Evolutionary conservation across 1,140 invertebrate genomes (phyloP), one percentile per base, ranked within the genome.

Genomic region (Drosophila equinoxialis): DNA sequence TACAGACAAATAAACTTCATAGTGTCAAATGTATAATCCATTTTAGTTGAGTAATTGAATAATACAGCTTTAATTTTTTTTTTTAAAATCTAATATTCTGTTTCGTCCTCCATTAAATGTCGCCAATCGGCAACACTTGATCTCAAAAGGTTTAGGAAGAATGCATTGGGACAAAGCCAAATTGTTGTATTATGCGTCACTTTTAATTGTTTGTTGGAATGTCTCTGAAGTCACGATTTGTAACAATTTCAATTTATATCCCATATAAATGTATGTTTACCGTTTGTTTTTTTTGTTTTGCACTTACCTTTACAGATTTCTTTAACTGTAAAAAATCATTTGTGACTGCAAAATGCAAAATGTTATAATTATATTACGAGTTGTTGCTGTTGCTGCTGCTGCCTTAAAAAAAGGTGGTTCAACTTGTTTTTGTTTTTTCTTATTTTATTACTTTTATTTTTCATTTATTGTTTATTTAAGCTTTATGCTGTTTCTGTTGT

Each of bases 351-450:
- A 59, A 59, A 59, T 62, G 39, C 60, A 62, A 42, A 62, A 26
- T 48, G 65, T 58, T 65, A 48, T 76, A 69, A 59, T 64, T 71
- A 68, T 64, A 74, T 55, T 65, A 63, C n/a, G 48, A 37, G 13
- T 57, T 26, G 10, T 20, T 51, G 11, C 37, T 26, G 23, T 30
- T 30, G 30, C 30, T 17, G 3, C 64, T 17, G 2, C 4, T 20
- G 14, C 58, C 57, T 48, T 45, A 8, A 33, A 65, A 65, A 74
- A 86, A 87, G 82, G 83, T 66, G 55, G 83, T 76, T 79, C 66
- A 82, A 86, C 82, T 68, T 68, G 82, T 86, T 86, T 87, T 62
- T 69, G 13, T 41, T n/a, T 42, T 41, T 41, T 41, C 13, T 41
- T 45, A 55, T 51, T 64, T 72, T 68, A 64, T 78, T 79, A 67